Conservation (phyloP, 2,113 vertebrate genomes). For the Onychostruthus taczanowskii region DNA sequence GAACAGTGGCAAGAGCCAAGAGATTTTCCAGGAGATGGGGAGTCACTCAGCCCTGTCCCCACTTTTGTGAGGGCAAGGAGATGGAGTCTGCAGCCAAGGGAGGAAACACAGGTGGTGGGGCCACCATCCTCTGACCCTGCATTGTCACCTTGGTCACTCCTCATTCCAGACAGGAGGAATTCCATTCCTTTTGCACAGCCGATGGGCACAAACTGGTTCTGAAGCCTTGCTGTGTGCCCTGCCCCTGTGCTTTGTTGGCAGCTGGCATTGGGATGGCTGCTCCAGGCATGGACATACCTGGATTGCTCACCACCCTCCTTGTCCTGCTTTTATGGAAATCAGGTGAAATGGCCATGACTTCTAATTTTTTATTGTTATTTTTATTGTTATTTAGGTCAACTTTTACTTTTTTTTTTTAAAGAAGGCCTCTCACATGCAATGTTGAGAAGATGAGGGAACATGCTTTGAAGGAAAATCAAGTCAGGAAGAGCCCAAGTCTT, state of each 20-base stretch:
- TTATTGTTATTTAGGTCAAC: background rate
- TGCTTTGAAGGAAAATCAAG: background rate
- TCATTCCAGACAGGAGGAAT: background rate
- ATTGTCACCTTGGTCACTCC: rapidly evolving
- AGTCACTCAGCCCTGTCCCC: background rate
- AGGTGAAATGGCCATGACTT: background rate
- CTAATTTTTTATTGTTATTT: background rate
- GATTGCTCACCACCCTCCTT: background rate
- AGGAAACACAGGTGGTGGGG: rapidly evolving
- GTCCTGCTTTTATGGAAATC: background rate
- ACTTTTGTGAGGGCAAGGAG: background rate
- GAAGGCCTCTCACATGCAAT: background rate
- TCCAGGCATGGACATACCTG: background rate
- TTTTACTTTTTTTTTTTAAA: background rate
- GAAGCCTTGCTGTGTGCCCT: background rate
- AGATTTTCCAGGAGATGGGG: background rate
- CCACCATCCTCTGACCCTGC: background rate
- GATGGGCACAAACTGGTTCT: rapidly evolving
- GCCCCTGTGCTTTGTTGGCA: rapidly evolving
- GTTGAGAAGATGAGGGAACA: background rate
- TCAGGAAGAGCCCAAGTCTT: background rate
- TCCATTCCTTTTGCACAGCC: background rate
- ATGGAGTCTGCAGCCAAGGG: background rate
- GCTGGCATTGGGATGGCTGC: background rate
- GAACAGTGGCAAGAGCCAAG: background rate